These are phyloP conservation scores for Drosophila subsilvestris DNA, from an alignment of 2,888 invertebrate species.

Conservation along the genomic window DNA sequence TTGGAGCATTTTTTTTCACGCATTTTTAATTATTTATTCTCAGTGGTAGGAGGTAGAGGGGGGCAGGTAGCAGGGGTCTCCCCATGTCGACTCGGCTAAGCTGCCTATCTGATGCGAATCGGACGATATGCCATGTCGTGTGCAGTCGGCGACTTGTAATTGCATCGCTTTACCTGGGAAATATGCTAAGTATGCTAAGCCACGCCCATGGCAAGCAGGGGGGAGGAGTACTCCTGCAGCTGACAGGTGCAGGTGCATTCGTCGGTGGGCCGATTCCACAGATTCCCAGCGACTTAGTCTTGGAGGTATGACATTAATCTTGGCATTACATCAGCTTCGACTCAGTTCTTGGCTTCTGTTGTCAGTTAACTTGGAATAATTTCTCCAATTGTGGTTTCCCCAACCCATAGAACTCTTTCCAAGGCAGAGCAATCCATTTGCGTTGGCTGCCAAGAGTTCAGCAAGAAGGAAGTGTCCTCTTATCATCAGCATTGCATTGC, in stretches of 20 bases:
- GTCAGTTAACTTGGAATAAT: neutral
- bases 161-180: conserved; percentile 63
- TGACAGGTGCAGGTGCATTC: conserved; percentile 60
- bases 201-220: conserved; percentile 12
- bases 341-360: conserved; percentile 9
- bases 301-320: conserved; percentile 62
- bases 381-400: too few species aligned
- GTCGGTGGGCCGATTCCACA: conserved; percentile 21
- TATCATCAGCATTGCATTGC: neutral
- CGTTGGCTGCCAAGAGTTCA: too few species aligned
- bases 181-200: conserved; percentile 62
- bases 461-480: neutral
- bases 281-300: conserved; percentile 51
- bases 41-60: neutral
- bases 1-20: conserved; percentile 68
- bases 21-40: conserved; percentile 65
- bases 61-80: neutral
- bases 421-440: too few species aligned
- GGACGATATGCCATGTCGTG: conserved; percentile 52
- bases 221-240: conserved; percentile 37
- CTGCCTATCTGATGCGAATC: conserved; percentile 34
- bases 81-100: neutral
- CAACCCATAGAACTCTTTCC: too few species aligned
- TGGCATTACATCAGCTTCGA: conserved; percentile 68
- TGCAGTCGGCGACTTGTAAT: conserved; percentile 59